Conservation (phyloP, 1,140 invertebrate species). For the Drosophila nannoptera region DNA sequence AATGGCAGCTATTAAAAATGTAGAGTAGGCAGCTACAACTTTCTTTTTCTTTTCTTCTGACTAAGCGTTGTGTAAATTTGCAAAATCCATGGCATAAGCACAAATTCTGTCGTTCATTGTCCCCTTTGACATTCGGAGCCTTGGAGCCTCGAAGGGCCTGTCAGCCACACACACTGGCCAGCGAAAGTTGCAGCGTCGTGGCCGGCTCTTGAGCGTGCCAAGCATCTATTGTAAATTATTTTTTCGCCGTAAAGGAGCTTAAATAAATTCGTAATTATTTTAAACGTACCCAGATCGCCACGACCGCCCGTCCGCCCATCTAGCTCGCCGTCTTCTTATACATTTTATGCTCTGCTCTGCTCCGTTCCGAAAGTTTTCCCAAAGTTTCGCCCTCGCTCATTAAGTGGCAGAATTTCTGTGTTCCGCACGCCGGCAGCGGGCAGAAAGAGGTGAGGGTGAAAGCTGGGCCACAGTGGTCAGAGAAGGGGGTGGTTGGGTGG, state of each 20-base stretch:
- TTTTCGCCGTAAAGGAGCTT: slow-evolving; percentile 69
- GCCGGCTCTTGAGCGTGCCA: not conserved
- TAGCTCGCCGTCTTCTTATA: slow-evolving; percentile 22
- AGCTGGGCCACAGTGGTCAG: not conserved
- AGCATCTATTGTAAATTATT: slow-evolving; percentile 67
- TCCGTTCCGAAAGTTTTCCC: slow-evolving; percentile 49
- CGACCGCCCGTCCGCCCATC: slow-evolving; percentile 38
- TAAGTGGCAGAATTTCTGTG: slow-evolving; percentile 73
- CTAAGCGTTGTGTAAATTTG: slow-evolving; percentile 64
- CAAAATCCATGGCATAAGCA: slow-evolving; percentile 72
- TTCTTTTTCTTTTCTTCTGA: slow-evolving; percentile 54
- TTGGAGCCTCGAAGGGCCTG: slow-evolving; percentile 20
- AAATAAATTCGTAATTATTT: slow-evolving; percentile 77
- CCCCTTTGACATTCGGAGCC: slow-evolving; percentile 13
- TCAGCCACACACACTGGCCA: slow-evolving; percentile 12
- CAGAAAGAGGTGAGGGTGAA: slow-evolving; percentile 11
- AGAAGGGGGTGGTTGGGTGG: not conserved
- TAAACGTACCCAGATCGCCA: slow-evolving; percentile 61
- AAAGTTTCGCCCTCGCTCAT: slow-evolving; percentile 72
- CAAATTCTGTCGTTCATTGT: slow-evolving; percentile 41
- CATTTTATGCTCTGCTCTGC: slow-evolving; percentile 25
- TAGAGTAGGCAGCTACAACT: slow-evolving; percentile 52
- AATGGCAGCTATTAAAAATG: slow-evolving; percentile 68
- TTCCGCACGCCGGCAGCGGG: slow-evolving; percentile 47
- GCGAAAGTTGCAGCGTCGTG: slow-evolving; percentile 3